Conservation (phyloP, 53 echinoderm and acorn worm species). For the Paelopatides confundens region DNA sequence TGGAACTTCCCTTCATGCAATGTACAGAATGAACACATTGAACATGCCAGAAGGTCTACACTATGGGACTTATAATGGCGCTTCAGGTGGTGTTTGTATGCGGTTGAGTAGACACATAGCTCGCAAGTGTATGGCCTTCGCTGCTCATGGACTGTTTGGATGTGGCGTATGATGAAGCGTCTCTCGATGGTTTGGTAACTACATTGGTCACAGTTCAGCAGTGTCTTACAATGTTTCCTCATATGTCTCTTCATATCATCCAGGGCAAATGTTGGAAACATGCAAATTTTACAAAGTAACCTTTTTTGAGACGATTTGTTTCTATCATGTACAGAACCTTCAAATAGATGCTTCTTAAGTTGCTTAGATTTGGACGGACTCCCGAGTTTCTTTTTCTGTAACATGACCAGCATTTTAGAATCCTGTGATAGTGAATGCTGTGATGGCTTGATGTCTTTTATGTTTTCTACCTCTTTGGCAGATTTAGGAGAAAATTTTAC, state of each 20-base stretch:
- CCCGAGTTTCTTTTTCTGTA: not conserved
- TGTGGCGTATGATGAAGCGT: slow-evolving; percentile 84
- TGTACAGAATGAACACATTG: slow-evolving; percentile 69
- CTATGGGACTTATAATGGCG: slow-evolving; percentile 84
- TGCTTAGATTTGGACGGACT: slow-evolving; percentile 7
- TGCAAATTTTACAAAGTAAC: slow-evolving; percentile 67
- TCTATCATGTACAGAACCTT: not conserved
- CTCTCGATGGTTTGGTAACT: slow-evolving; percentile 82
- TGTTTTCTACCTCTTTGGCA: not conserved
- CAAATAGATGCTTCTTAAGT: not conserved
- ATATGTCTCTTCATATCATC: slow-evolving; percentile 74
- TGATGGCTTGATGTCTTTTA: not conserved
- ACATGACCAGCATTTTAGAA: not conserved
- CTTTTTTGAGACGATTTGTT: not conserved
- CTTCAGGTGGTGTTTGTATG: slow-evolving; percentile 87
- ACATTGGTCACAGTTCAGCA: slow-evolving; percentile 81
- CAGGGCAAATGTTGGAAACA: slow-evolving; percentile 62
- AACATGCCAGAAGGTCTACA: slow-evolving; percentile 70
- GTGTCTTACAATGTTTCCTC: slow-evolving; percentile 72
- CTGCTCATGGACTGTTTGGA: slow-evolving; percentile 89
- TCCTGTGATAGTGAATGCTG: not conserved
- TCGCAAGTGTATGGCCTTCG: slow-evolving; percentile 86
- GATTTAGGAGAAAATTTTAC: not conserved
- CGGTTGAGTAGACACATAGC: slow-evolving; percentile 78
- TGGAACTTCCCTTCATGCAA: slow-evolving; percentile 59